These are phyloP conservation scores for Salarias fasciatus DNA, from an alignment of 2,797 vertebrate genomes.

Conservation along the genomic window DNA sequence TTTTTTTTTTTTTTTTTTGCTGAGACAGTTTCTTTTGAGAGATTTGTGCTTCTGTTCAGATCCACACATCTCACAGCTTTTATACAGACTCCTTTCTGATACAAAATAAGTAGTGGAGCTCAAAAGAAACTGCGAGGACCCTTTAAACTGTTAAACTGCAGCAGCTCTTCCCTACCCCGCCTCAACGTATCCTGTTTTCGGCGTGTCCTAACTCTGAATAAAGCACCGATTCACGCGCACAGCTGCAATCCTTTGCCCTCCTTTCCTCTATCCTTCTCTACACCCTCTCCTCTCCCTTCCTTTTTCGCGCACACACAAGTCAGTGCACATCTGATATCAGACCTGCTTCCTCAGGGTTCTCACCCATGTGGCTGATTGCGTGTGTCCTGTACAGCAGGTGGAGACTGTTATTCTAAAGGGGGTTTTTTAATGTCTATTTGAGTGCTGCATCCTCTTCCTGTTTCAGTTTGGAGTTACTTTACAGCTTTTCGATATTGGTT, in stretches of 20 bases:
- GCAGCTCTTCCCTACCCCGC: constrained; percentile 44
- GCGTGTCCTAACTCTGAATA: constrained; percentile 66
- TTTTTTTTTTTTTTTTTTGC: no score
- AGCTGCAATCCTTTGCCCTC: constrained; percentile 70
- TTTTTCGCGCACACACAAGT: constrained; percentile 34
- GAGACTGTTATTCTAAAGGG: constrained; percentile 9
- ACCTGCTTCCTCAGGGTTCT: constrained; percentile 41
- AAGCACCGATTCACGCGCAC: constrained; percentile 74
- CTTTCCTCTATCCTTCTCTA: constrained; percentile 59
- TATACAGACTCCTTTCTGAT: neutral
- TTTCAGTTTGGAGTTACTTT: constrained; percentile 3
- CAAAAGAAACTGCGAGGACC: constrained; percentile 16
- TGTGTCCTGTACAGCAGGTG: constrained; percentile 9
- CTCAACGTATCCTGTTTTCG: constrained; percentile 72
- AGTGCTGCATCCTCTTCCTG: constrained; percentile 31
- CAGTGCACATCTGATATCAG: constrained; percentile 39
- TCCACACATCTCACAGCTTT: neutral
- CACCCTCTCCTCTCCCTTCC: constrained; percentile 65
- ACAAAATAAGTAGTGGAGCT: neutral
- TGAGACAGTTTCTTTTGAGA: no score
- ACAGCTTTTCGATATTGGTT: constrained; percentile 14
- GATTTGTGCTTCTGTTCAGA: neutral
- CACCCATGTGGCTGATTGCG: constrained; percentile 35
- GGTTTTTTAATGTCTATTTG: constrained; percentile 12
- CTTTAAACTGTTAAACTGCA: constrained; percentile 48